Evolutionary conservation across 2,113 vertebrate species (phyloP).

Genomic region (Amia ocellicauda): DNA sequence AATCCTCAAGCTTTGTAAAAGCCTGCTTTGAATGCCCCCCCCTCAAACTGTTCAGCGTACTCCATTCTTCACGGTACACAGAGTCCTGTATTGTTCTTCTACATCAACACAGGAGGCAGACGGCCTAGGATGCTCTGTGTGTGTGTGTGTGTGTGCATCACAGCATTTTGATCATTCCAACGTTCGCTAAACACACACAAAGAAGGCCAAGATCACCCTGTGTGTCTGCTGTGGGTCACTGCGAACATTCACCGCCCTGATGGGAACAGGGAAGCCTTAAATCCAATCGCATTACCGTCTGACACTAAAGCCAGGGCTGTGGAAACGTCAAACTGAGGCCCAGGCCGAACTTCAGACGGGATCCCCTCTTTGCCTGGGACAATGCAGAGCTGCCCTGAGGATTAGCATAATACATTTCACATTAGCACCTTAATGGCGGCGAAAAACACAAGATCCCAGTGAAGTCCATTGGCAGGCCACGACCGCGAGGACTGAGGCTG

Average conservation of each 20-base stretch:
- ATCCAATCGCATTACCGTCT: constrained; percentile 7
- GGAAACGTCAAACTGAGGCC: no score
- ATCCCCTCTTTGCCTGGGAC: no score
- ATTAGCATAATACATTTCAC: no score
- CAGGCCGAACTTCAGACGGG: no score
- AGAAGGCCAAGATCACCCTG: constrained; percentile 23
- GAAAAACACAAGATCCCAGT: no score
- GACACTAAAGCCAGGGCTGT: no score
- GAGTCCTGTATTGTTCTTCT: constrained; percentile 38
- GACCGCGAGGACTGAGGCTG: no score
- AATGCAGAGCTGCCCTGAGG: no score
- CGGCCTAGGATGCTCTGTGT: constrained; percentile 28
- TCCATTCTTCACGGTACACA: constrained; percentile 44
- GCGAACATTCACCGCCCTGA: constrained; percentile 12
- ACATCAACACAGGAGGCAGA: constrained; percentile 38
- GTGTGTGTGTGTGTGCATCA: constrained; percentile 8
- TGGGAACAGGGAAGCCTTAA: constrained; percentile 21
- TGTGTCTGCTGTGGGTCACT: constrained; percentile 34
- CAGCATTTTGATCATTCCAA: constrained; percentile 33
- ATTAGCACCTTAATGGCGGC: no score
- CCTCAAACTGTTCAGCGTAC: no score
- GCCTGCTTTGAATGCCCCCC: no score
- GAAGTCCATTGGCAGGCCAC: no score
- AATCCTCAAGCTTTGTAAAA: neutral
- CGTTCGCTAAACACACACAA: constrained; percentile 37